Percentiles rank a stretch among this genome's conserved stretches.
phyloP scores from a whole-genome alignment of 2,113 vertebrate genomes.

The Myiozetetes cayanensis region DNA sequence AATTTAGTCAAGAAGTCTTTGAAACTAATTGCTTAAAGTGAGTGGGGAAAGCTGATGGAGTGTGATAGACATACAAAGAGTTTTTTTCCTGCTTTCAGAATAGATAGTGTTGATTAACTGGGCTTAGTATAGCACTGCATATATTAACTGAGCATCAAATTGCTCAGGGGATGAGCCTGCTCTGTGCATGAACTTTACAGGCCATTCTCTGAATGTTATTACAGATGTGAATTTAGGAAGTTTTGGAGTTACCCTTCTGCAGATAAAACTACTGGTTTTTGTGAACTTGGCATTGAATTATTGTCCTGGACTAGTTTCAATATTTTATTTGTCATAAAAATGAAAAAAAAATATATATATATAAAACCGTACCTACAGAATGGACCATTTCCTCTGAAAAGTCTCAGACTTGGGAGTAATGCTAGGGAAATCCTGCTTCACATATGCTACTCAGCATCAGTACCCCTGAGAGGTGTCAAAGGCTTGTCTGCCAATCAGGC shows the following conservation, averaged over 20 bases:
- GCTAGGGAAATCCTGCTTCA: background rate
- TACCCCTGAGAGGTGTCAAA: background rate
- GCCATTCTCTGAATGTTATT: background rate
- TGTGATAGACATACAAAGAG: constrained; percentile 18
- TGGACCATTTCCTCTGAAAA: background rate
- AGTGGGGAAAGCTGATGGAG: constrained; percentile 20
- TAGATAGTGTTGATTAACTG: constrained; percentile 27
- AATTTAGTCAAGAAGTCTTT: constrained; percentile 29
- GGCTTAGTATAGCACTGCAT: constrained; percentile 10
- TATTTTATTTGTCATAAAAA: background rate
- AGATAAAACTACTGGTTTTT: background rate
- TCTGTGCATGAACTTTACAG: background rate
- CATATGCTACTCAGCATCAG: background rate
- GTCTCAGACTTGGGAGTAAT: background rate
- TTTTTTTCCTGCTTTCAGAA: background rate
- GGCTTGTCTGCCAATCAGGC: background rate
- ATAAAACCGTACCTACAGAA: background rate
- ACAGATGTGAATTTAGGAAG: background rate
- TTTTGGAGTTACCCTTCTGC: background rate
- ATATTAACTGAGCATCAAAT: constrained; percentile 9
- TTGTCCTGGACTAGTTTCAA: background rate
- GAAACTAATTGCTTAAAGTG: constrained; percentile 21
- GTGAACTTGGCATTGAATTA: background rate
- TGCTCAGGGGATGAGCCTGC: background rate
- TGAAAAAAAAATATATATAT: too few relatives aligned